Evolutionary conservation across 2,797 vertebrate genomes (phyloP).

Genomic region (Sylvilagus floridanus): DNA sequence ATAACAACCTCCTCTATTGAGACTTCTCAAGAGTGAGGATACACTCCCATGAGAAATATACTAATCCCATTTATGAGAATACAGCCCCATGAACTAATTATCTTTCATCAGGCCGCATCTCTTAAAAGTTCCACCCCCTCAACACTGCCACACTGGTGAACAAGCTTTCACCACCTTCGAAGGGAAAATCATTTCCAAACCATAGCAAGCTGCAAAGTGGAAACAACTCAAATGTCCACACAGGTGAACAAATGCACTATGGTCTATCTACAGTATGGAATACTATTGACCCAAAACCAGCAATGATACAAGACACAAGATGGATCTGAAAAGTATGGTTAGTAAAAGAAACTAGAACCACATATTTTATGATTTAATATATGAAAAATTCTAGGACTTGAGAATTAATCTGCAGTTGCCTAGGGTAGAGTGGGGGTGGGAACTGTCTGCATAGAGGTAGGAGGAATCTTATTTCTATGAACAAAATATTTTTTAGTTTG

Average conservation of each 20-base stretch:
- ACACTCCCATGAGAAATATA: too few species aligned
- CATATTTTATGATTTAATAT: background rate
- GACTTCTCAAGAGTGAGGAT: too few species aligned
- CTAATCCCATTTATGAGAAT: too few species aligned
- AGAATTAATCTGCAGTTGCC: constrained; percentile 5
- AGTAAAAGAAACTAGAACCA: constrained; percentile 8
- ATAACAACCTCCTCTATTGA: too few species aligned
- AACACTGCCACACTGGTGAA: too few species aligned
- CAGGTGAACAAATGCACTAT: background rate
- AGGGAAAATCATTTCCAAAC: too few species aligned
- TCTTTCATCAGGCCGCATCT: too few species aligned
- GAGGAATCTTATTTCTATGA: background rate
- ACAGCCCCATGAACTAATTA: too few species aligned
- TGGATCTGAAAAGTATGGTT: background rate
- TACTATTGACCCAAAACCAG: background rate
- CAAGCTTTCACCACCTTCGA: too few species aligned
- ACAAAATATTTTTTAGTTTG: constrained; percentile 14
- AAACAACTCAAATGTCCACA: background rate
- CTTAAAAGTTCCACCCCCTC: too few species aligned
- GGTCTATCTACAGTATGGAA: background rate
- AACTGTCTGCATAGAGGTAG: background rate
- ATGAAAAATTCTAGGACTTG: constrained; percentile 49
- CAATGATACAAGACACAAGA: background rate
- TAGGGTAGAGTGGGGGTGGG: background rate
- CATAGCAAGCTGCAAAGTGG: too few species aligned